phyloP scores from a whole-genome alignment of 2,888 invertebrate genomes.

The Hecatera dysodea region DNA sequence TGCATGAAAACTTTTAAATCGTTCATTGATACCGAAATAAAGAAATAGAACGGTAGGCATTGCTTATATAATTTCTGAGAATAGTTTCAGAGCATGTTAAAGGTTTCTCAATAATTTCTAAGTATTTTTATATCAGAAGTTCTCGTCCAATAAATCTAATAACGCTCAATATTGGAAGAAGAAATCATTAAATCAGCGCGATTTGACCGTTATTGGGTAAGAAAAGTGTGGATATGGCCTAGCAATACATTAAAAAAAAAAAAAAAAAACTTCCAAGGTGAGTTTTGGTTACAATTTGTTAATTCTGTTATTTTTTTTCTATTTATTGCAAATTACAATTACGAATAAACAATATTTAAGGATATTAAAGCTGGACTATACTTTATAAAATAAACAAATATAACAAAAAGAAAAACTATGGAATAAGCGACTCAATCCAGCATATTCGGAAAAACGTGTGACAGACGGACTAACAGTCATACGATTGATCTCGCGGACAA shows the following conservation, averaged over 20 bases:
- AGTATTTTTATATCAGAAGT: neutral
- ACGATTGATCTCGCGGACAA: too few relatives aligned
- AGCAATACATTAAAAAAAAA: conserved; percentile 20
- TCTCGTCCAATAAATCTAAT: conserved; percentile 33
- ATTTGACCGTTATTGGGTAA: conserved; percentile 26
- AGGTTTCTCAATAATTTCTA: neutral
- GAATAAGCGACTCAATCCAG: too few relatives aligned
- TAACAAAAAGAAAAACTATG: too few relatives aligned
- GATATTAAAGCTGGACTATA: too few relatives aligned
- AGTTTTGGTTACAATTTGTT: neutral
- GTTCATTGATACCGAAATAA: too few relatives aligned
- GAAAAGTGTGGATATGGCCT: conserved; percentile 20
- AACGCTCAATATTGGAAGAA: conserved; percentile 46
- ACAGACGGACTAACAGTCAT: too few relatives aligned
- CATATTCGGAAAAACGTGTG: too few relatives aligned
- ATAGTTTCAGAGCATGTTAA: neutral
- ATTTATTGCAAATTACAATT: too few relatives aligned
- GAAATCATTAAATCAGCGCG: conserved; percentile 43
- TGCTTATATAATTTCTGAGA: neutral
- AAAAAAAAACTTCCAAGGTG: conserved; percentile 5
- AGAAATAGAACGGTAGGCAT: too few relatives aligned
- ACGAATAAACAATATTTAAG: too few relatives aligned
- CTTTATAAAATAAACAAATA: conserved; percentile 5
- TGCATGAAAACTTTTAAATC: too few relatives aligned
- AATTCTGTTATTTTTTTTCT: too few relatives aligned